phyloP scores from a whole-genome alignment of 1,140 invertebrate genomes.

The Prorops nasuta region DNA sequence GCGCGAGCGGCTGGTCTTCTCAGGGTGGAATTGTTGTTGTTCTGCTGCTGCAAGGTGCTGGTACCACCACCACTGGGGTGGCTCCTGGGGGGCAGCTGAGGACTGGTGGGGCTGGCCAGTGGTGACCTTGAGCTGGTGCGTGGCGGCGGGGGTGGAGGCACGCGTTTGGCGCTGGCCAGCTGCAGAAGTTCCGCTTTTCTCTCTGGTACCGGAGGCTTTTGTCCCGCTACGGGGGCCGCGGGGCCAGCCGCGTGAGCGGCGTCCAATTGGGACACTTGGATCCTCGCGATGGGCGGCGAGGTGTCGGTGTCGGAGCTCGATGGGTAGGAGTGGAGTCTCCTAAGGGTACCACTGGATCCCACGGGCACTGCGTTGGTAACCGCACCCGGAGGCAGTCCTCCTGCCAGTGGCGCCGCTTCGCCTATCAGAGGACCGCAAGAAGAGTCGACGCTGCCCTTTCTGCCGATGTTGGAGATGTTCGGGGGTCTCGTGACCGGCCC shows the following conservation, averaged over 20 bases:
- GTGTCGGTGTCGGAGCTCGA: slow-evolving; percentile 73
- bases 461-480: slow-evolving; percentile 54
- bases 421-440: slow-evolving; percentile 41
- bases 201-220: slow-evolving; percentile 75
- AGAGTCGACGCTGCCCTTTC: slow-evolving; percentile 61
- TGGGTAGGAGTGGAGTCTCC: slow-evolving; percentile 72
- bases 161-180: slow-evolving; percentile 65
- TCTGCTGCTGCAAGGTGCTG: slow-evolving; percentile 21
- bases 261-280: slow-evolving; percentile 37
- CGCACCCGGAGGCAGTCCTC: slow-evolving; percentile 1
- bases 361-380: too few species aligned
- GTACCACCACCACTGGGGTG: too few species aligned
- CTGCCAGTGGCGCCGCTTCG: slow-evolving; percentile 11
- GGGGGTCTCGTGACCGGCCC: slow-evolving; percentile 39
- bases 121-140: slow-evolving; percentile 79
- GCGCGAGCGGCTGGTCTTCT: slow-evolving; percentile 26
- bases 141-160: slow-evolving; percentile 83
- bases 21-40: slow-evolving; percentile 38
- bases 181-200: slow-evolving; percentile 70
- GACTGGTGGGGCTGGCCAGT: slow-evolving; percentile 74
- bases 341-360: slow-evolving; percentile 55
- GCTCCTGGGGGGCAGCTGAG: slow-evolving; percentile 59
- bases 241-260: slow-evolving; percentile 40
- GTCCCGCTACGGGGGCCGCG: slow-evolving; percentile 46
- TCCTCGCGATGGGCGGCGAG: slow-evolving; percentile 63